Base-by-base conservation (phyloP, 2,113 vertebrate genomes). In the Terrapene triunguis region DNA sequence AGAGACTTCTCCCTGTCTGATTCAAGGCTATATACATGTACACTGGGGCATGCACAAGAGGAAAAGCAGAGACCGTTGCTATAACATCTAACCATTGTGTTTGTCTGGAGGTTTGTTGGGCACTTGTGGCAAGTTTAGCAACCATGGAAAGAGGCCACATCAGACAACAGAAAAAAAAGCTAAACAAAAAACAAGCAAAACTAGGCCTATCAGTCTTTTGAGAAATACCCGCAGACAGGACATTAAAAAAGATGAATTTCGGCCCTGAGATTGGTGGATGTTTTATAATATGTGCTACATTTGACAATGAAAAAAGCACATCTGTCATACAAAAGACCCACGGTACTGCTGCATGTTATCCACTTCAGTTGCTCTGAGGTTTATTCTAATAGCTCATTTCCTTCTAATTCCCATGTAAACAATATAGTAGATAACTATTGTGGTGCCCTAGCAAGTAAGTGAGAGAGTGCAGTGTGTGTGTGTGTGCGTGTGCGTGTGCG, bases 121-220 rank as follows among this genome's bases (percentile, higher is more conserved):
- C 65, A 35, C 25, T 78, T 48, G 29, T 54, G 54, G 84, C 85
- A 84, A 38, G 22, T 29, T 85, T 72, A 44, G 29, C n/a, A 35
- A 29, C 38, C 19, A 11, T 14, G 84, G 24, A 8, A 74, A 42
- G 27, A 42, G 12, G 51, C 59, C 84, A 25, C 19, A 3, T 35
- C 12, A 96, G 69, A 35, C 10, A 78, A 88, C 93, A 22, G n/a
- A 35, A 83, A 80, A 88, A 85, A 38, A 86, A 91, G 19, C 21
- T 12, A 59, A 82, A 88, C 16, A 82, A 54, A 19, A 88, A 78
- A 32, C 89, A 87, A 96, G 5, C 1, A 55, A 25, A 92, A 90
- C 10, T 59, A 88, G 80, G 24, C 24, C 53, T n/a, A 57, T 8
- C 4, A 8, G 5, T 42, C 44, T 69, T 69, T n/a, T 38, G 38